Base-by-base conservation (phyloP, 2,888 invertebrate species). In the Ochropacha duplaris region DNA sequence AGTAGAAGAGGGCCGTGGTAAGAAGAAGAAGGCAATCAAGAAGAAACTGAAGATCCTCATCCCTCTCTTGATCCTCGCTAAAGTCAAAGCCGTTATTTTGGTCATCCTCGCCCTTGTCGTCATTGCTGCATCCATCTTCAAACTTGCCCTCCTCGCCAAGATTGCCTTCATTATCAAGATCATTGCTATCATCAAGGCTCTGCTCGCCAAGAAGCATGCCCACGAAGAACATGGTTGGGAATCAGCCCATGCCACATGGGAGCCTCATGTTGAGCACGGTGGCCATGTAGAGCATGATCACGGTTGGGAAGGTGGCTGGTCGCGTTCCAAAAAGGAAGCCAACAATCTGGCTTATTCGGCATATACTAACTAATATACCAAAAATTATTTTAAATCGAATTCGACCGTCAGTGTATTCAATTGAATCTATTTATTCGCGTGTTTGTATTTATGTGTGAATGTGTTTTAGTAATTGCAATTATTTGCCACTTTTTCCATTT, bases 71-170 rank as follows among this genome's bases (percentile, higher is more conserved):
- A 90, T 96, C 65, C 84, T 96, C 66, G 95, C 95, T 26, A 93
- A 95, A 66, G 93, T 95, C 49, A 96, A 96, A 76, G 86, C 96
- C 60, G 88, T 96, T 59, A 94, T 95, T 9, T 74, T 96, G 1
- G 86, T 95, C 1, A 95, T 96, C 6, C 71, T 95, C 9, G 87
- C 96, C 49, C 81, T 97, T 14, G 94, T 95, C 19, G 94, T 95
- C 67, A 93, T 97, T 57, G 95, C 95, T 9, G 91, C 96, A 26
- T 92, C 97, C 54, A 93, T 96, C 55, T 88, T 94, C 80, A 97
- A 97, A 84, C 94, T 97, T 57, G 93, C 96, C 22, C 77, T 96
- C 55, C 91, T 97, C 49, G 95, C 96, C 69, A 97, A 97, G 90
- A 92, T 97, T 54, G 97, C 97, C 0, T 94, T 97, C 66, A 81